Base-by-base conservation (phyloP, 2,888 invertebrate species). In the Cosmia trapezina region DNA sequence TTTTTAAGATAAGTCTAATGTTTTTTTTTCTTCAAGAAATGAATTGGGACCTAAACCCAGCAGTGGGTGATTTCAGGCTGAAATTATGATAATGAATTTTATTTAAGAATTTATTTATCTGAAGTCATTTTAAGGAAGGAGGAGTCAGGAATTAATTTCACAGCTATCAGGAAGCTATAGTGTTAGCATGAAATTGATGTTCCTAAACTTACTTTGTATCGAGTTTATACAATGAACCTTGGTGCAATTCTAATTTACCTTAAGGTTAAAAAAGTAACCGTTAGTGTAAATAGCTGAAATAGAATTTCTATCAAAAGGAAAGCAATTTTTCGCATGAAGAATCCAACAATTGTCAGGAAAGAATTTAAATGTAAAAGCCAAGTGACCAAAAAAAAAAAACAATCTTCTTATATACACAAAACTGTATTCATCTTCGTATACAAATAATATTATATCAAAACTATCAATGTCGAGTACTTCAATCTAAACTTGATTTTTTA, bases 401-500 rank as follows among this genome's bases (percentile, higher is more conserved):
- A 56, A 64, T 60, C 12, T 33, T 22, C 49, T 1, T 8, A 62
- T 4, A 19, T 53, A 45, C 51, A 78, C 53, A 43, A 65, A 56
- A 57, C 28, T 61, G 47, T 56, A 43, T 53, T 49, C 33, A 57
- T 33, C 11, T 61, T 65, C 19, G 7, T 45, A 37, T 70, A 12
- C 12, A 70, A 71, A 71, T 82, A 66, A 66, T 72, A 61, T 51
- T 47, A 51, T 47, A 69, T 59, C 62, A 76, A 70, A 45, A 45
- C 71, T 49, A 82, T 61, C 57, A 68, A 49, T 61, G 64, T 61
- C 53, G 47, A 68, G 64, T 56, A 82, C 65, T 83, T 61, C 28
- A 78, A 68, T 82, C 22, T 14, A 45, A 67, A 49, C 62, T 56
- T 56, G 8, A 41, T n/a, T 70, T 79, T 79, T 82, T 83, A 51